Evolutionary conservation across 2,113 vertebrate genomes (phyloP).

Genomic region (Sphyrna mokarran): DNA sequence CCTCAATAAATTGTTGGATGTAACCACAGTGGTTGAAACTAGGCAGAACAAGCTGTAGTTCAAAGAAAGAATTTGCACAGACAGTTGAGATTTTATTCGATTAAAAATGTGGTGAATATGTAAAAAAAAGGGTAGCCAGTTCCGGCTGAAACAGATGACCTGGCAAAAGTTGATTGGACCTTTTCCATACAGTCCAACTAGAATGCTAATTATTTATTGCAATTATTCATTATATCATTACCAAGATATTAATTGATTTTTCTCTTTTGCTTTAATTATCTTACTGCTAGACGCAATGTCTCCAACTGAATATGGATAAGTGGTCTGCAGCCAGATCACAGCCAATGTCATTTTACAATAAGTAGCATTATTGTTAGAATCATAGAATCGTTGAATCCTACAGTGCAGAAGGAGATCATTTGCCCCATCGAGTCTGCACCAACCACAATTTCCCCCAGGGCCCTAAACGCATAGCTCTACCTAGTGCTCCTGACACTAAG

Average conservation of each 20-base stretch:
- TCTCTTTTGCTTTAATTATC: neutral
- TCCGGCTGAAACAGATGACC: neutral
- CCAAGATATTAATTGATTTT: neutral
- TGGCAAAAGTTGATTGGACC: neutral
- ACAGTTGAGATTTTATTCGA: neutral
- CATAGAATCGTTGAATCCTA: too few species aligned
- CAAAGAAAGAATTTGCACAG: neutral
- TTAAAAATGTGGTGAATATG: neutral
- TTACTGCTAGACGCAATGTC: neutral
- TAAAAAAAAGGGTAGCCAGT: neutral
- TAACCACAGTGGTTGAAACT: neutral
- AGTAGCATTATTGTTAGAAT: neutral
- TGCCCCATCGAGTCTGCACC: too few species aligned
- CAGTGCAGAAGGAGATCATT: too few species aligned
- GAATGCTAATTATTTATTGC: neutral
- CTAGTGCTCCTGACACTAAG: too few species aligned
- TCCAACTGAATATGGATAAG: neutral
- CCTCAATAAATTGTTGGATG: neutral
- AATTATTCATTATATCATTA: neutral
- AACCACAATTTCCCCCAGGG: too few species aligned
- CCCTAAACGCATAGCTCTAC: too few species aligned
- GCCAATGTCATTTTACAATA: neutral
- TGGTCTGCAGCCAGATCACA: neutral
- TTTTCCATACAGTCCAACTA: neutral
- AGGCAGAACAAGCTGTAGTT: neutral